Base-by-base conservation (phyloP, 2,888 invertebrate species). In the Megamerina dolium region DNA sequence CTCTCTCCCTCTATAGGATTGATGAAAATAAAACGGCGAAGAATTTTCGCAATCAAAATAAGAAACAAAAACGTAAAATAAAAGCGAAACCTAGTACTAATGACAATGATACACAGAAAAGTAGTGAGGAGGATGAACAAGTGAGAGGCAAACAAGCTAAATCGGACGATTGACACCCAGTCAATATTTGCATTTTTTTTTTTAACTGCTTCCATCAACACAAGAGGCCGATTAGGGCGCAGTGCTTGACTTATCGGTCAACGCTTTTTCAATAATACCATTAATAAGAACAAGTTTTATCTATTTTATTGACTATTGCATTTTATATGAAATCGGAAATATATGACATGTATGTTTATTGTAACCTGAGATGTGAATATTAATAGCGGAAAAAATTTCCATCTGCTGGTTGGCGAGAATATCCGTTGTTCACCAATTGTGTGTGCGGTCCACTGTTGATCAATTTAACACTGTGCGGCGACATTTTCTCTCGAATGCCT, bases 401-500 rank as follows among this genome's bases (percentile, higher is more conserved):
- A 53, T 83, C 87, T 32, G 83, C 82, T 6, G 82, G 79, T 68
- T 88, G 86, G 55, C 88, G 77, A 45, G 85, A 84, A 72, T 80
- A 88, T 3, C 88, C 88, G 48, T 85, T 84, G 66, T 87, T 87
- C 18, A 87, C 86, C 68, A 85, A 80, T 52, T 86, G 85, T 12
- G 81, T 81, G 66, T 87, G 87, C 27, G 84, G 83, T 4, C 86
- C 84, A n/a, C 83, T 83, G 64, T 85, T 85, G 73, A 86, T 86
- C 41, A 87, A 72, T 70, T 87, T 86, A 36, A 87, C 78, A 57
- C 81, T 82, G 66, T 81, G 79, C 6, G 85, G 85, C 50, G 85
- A 83, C 20, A 74, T 73, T 52, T 76, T 78, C 45, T 82, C 79
- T 19, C 59, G 74, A 39, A 81, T 70, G n/a, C 84, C 84, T 27